These are phyloP conservation scores for Rhorus exstirpatorius DNA, from an alignment of 2,888 invertebrate species.

Conservation along the genomic window DNA sequence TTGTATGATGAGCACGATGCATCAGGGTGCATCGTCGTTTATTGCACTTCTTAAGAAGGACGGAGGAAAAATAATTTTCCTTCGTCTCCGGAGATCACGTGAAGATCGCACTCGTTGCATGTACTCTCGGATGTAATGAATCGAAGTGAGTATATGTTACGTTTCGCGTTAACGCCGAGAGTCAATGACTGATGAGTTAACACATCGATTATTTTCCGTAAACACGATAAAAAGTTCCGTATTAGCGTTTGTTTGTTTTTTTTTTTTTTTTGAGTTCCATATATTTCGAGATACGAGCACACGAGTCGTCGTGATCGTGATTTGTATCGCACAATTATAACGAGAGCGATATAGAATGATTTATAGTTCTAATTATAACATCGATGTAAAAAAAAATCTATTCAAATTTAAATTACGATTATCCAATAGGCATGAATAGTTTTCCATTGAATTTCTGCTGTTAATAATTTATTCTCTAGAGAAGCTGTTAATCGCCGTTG, in stretches of 20 bases:
- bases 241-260: too few relatives aligned
- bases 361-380: not conserved
- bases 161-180: not conserved
- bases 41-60: conserved; percentile 21
- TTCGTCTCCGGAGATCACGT: conserved; percentile 19
- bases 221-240: not conserved
- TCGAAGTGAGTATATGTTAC: not conserved
- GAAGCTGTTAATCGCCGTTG: too few relatives aligned
- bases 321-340: not conserved
- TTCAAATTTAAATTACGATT: too few relatives aligned
- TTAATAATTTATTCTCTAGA: too few relatives aligned
- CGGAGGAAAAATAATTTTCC: conserved; percentile 6
- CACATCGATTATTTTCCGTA: conserved; percentile 13
- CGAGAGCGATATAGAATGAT: not conserved
- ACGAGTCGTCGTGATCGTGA: not conserved
- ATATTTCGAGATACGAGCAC: not conserved
- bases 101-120: too few relatives aligned
- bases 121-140: too few relatives aligned
- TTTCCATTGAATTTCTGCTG: not conserved
- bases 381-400: not conserved
- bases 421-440: too few relatives aligned
- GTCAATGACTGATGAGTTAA: conserved; percentile 40
- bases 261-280: not conserved
- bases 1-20: conserved; percentile 4
- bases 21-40: conserved; percentile 18